A percentile compares a stretch with the other conserved stretches of the same genome.
Conservation (phyloP, 1,140 invertebrate genomes). For the Condylostylus longicornis region DNA sequence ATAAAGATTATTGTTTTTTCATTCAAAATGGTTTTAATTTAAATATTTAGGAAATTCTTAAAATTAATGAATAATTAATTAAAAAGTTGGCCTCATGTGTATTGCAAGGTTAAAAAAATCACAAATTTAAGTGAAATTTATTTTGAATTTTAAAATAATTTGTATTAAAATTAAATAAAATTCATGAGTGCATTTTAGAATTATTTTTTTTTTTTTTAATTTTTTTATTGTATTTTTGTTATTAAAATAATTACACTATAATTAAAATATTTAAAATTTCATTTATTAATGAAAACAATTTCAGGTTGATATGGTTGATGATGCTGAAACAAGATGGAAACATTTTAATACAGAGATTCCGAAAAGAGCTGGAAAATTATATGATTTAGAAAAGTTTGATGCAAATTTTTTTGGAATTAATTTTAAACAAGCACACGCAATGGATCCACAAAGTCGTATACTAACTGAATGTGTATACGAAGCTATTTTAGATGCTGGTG, state of each 20-base stretch:
- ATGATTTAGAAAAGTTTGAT: slow-evolving; percentile 35
- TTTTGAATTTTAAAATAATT: not conserved
- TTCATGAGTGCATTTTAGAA: not conserved
- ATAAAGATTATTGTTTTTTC: no score
- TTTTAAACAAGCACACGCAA: slow-evolving; percentile 34
- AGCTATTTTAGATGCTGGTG: slow-evolving; percentile 31
- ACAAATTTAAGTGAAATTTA: not conserved
- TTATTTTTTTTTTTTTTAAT: not conserved
- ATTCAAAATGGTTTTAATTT: no score
- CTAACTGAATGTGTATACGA: slow-evolving; percentile 35
- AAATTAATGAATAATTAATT: no score
- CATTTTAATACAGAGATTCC: slow-evolving; percentile 49
- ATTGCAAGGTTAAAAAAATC: not conserved
- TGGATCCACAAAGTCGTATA: slow-evolving; percentile 38
- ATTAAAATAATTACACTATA: not conserved
- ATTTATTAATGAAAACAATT: no score
- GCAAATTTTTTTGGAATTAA: slow-evolving; percentile 40
- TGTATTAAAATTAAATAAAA: not conserved
- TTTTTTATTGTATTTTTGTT: not conserved
- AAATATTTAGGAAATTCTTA: no score
- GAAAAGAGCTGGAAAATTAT: slow-evolving; percentile 55
- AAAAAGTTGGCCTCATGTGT: no score
- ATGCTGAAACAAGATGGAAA: slow-evolving; percentile 58
- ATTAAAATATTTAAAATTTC: not conserved
- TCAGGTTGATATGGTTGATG: slow-evolving; percentile 54